A percentile compares a stretch with the other conserved stretches of the same genome.
Evolutionary conservation across 2,888 invertebrate species (phyloP).

Genomic region (Oxytorus armatus): DNA sequence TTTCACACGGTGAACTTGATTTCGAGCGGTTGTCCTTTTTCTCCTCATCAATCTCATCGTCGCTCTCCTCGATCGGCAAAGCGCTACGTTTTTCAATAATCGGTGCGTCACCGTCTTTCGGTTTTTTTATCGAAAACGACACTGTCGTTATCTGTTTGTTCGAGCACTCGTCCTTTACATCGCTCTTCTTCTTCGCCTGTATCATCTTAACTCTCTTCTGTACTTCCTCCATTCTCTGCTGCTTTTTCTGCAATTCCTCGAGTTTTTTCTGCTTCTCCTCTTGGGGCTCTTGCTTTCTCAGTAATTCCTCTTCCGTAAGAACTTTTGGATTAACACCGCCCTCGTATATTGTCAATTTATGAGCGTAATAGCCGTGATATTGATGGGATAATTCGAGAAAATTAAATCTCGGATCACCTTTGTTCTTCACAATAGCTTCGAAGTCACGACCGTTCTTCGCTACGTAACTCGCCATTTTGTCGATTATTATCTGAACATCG

Average conservation of each 20-base stretch:
- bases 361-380: conserved; percentile 93
- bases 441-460: conserved; percentile 97
- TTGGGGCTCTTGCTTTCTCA: conserved; percentile 81
- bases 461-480: conserved; percentile 98
- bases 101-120: conserved; percentile 89
- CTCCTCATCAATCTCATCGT: conserved; percentile 80
- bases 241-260: conserved; percentile 81
- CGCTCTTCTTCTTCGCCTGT: conserved; percentile 81
- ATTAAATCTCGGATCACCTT: conserved; percentile 94
- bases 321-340: conserved; percentile 81
- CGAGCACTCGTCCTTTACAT: conserved; percentile 75
- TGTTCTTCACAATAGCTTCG: conserved; percentile 93
- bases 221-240: conserved; percentile 83
- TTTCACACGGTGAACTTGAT: conserved; percentile 73
- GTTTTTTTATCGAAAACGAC: conserved; percentile 93
- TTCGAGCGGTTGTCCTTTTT: conserved; percentile 77
- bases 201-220: conserved; percentile 82
- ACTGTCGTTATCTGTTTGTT: conserved; percentile 86
- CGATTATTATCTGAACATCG: conserved; percentile 94
- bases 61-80: conserved; percentile 90
- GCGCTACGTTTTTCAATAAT: conserved; percentile 89
- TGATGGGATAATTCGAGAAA: conserved; percentile 92
- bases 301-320: conserved; percentile 81
- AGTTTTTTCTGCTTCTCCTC: conserved; percentile 82
- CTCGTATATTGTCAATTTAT: conserved; percentile 86